Evolutionary conservation across 2,113 vertebrate genomes (phyloP), one percentile per base, ranked within the genome.

Genomic region (Sylvia atricapilla): DNA sequence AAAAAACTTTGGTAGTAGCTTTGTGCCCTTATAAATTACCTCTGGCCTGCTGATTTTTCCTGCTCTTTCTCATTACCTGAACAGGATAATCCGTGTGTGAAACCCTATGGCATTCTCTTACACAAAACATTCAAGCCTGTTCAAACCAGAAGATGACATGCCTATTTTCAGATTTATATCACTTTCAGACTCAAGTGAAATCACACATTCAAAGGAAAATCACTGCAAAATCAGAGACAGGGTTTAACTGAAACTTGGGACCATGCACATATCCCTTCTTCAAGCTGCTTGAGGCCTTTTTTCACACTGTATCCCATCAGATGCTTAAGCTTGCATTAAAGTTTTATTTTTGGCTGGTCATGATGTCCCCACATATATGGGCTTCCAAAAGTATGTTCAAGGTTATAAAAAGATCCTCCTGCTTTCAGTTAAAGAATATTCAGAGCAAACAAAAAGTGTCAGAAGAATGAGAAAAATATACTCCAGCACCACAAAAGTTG

Each of bases 201-300:
- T 92, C 72, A 92, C 91, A 96, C 82, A 55, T 95, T 87, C 58
- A 85, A 95, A 76, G 35, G 23, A 89, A 95, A 93, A 87, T 49
- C 56, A 66, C 49, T 46, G 58, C 66, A 87, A 84, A 89, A 82
- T 8, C 18, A 2, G 43, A 87, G 63, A 84, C 4, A 35, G 46
- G 23, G 23, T 63, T 92, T 94, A 93, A 84, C 0, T 74, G 50
- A 74, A 89, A 84, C 41, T 67, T 66, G 67, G 46, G 76, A 69
- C 16, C 11, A 17, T 8, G 50, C 35, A 88, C 43, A 80, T 13
- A 37, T 77, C 60, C 21, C 1, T 63, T 86, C 69, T 73, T 27
- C 43, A 93, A 90, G 35, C 46, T 84, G 77, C 68, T 72, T 59
- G 43, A 88, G 83, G 84, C 31, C 27, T 70, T 79, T 84, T 67